Base-by-base conservation (phyloP, 1,140 invertebrate genomes). In the Zaprionus ornatus region DNA sequence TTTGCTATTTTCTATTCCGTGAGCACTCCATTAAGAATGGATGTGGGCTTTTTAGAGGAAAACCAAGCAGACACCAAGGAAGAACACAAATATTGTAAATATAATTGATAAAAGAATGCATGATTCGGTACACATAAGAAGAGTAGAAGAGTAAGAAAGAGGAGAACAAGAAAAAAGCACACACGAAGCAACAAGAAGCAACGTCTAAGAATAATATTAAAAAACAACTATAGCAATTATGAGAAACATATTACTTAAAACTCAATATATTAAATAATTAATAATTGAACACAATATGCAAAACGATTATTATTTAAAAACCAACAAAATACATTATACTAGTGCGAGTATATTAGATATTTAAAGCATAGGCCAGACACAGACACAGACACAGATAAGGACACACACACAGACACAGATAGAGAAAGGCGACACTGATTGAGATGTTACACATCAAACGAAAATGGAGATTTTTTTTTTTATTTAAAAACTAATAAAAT, bases 181-280 rank as follows among this genome's bases (percentile, higher is more conserved):
- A 27, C 45, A 71, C 54, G 40, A 60, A 67, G 19, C 23, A 66
- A 63, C 45, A 48, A 65, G 40, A 57, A 71, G 25, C 42, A 75
- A 77, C 70, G 56, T 75, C 73, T 80, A 88, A 90, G 68, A 70
- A 74, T 81, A 84, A 82, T 67, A 88, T 90, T 76, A 55, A 85
- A 81, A 32, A 62, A 66, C 54, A 78, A 85, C 86, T 90, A 90
- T 90, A 90, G 86, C 75, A 85, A 90, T 90, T 87, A 87, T 87
- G 79, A 79, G 62, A 70, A 70, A 74, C 55, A 88, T 76, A 88
- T 87, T 82, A 82, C 78, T 79, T 82, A 82, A 66, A 69, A 74
- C 64, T 74, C 62, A 79, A 85, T 81, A 84, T 73, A 77, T 50
- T 54, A 75, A 56, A 63, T 82, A 78, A 72, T 75, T 76, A 65